These are phyloP conservation scores for Sebastiscus albofasciatus DNA, from an alignment of 2,797 vertebrate genomes.

Conservation along the genomic window DNA sequence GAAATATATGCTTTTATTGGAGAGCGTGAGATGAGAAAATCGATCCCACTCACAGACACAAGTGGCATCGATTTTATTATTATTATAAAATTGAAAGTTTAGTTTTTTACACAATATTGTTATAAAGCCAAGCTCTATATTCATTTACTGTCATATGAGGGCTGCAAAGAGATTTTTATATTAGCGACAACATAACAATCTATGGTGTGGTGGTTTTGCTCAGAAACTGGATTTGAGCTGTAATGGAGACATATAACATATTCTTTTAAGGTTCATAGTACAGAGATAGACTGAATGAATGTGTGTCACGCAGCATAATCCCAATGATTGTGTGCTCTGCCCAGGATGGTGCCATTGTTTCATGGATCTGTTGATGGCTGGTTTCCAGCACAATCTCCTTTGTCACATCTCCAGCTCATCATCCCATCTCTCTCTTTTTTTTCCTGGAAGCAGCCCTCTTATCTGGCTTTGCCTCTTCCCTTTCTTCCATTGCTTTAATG, in stretches of 20 bases:
- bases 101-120: neutral
- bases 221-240: conserved; percentile 23
- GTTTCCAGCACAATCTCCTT: conserved; percentile 73
- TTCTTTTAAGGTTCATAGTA: conserved; percentile 49
- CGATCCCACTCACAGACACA: neutral
- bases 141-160: neutral
- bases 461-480: conserved; percentile 54
- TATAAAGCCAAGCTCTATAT: neutral
- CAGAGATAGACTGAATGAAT: conserved; percentile 44
- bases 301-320: conserved; percentile 60
- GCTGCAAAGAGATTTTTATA: conserved; percentile 3
- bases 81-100: neutral
- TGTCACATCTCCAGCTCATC: conserved; percentile 76
- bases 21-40: neutral
- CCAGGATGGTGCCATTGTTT: conserved; percentile 70
- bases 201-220: neutral
- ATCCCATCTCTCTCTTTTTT: conserved; percentile 51
- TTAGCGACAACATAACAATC: neutral
- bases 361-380: conserved; percentile 63
- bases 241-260: conserved; percentile 39
- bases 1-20: neutral
- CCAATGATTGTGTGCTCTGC: conserved; percentile 52
- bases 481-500: conserved; percentile 71
- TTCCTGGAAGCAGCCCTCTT: conserved; percentile 61
- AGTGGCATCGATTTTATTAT: neutral